Evolutionary conservation across 2,797 vertebrate species (phyloP).

Genomic region (Crenuchus spilurus): DNA sequence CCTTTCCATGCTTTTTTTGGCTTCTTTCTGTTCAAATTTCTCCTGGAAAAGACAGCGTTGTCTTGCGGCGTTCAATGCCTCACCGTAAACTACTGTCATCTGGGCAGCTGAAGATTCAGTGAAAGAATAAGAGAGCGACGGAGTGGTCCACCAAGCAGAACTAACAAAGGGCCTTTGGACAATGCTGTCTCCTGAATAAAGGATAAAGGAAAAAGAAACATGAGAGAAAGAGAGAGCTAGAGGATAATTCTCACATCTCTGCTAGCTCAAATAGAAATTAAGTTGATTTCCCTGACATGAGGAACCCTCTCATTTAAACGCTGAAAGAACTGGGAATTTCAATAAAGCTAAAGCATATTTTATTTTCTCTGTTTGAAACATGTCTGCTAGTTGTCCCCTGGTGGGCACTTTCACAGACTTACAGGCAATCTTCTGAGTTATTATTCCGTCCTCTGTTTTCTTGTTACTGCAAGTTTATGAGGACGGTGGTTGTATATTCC

Average conservation of each 20-base stretch:
- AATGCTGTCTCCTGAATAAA: conserved; percentile 52
- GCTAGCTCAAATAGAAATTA: conserved; percentile 54
- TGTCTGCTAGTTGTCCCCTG: conserved; percentile 59
- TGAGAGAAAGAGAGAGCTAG: conserved; percentile 8
- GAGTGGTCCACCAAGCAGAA: conserved; percentile 60
- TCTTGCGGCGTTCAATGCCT: conserved; percentile 10
- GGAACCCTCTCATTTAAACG: conserved; percentile 59
- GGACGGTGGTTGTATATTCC: conserved; percentile 73
- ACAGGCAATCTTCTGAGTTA: conserved; percentile 69
- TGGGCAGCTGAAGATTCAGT: conserved; percentile 37
- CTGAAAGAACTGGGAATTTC: conserved; percentile 62
- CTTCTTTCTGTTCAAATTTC: too few species aligned
- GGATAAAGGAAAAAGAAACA: conserved; percentile 23
- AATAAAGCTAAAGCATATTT: conserved; percentile 64
- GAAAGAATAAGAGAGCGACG: conserved; percentile 29
- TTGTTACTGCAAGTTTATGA: conserved; percentile 78
- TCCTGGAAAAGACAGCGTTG: conserved; percentile 29
- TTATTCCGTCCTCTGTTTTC: conserved; percentile 72
- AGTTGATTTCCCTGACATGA: conserved; percentile 54
- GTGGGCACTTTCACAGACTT: conserved; percentile 65
- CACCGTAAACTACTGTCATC: conserved; percentile 42
- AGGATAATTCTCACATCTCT: conserved; percentile 49
- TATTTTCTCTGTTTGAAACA: conserved; percentile 67
- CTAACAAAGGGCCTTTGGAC: conserved; percentile 62
- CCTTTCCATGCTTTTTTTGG: too few species aligned